Percentiles rank a stretch among this genome's conserved stretches.
Evolutionary conservation across 2,888 invertebrate genomes (phyloP).

Genomic region (Lissonota sp.): DNA sequence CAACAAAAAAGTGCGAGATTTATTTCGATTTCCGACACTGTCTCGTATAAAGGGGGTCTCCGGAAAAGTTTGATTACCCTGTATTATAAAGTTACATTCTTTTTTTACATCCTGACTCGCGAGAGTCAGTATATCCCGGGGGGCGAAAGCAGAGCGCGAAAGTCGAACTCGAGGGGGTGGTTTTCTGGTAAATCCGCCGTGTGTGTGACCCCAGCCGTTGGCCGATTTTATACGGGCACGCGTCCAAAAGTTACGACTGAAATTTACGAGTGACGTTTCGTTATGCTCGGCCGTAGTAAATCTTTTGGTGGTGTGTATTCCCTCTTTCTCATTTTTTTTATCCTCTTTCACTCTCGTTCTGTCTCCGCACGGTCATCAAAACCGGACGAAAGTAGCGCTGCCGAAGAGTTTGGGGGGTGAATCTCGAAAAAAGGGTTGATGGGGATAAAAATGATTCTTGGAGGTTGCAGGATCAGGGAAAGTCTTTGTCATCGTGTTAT

Average conservation of each 20-base stretch:
- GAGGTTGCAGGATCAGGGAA: not conserved
- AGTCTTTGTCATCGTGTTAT: not conserved
- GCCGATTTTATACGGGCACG: slow-evolving; percentile 65
- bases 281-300: slow-evolving; percentile 55
- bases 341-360: not conserved
- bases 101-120: not conserved
- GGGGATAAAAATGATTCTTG: too few species aligned
- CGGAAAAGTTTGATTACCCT: not conserved
- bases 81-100: not conserved
- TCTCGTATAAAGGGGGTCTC: not conserved
- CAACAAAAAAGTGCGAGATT: not conserved
- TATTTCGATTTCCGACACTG: not conserved
- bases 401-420: not conserved
- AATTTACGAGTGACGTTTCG: slow-evolving; percentile 68
- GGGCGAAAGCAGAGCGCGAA: slow-evolving; percentile 49
- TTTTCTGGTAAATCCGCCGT: slow-evolving; percentile 25
- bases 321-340: slow-evolving; percentile 8
- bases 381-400: slow-evolving; percentile 4
- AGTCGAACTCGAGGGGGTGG: slow-evolving; percentile 24
- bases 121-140: not conserved
- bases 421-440: too few species aligned
- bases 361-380: slow-evolving; percentile 10
- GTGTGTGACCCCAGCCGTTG: slow-evolving; percentile 1
- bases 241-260: slow-evolving; percentile 48
- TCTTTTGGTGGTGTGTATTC: slow-evolving; percentile 27